These are phyloP conservation scores for Nyctalus aviator DNA, from an alignment of 2,797 vertebrate genomes.

Conservation along the genomic window DNA sequence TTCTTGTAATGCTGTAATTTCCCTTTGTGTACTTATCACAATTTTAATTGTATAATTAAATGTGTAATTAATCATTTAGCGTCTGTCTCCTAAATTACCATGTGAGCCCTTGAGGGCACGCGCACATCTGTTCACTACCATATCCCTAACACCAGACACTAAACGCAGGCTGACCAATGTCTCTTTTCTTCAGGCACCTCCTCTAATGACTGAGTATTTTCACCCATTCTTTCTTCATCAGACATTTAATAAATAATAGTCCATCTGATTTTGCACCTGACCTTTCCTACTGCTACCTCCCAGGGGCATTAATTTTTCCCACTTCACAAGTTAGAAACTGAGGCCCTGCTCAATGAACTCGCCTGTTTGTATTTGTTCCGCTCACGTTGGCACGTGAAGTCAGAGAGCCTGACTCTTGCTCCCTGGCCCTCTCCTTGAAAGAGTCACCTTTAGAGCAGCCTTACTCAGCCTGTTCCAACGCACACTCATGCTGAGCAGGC, in stretches of 20 bases:
- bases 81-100: constrained; percentile 56
- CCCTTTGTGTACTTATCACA: constrained; percentile 49
- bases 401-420: not conserved
- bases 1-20: constrained; percentile 10
- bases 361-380: not conserved
- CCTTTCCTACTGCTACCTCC: not conserved
- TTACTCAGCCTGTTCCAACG: constrained; percentile 38
- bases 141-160: not conserved
- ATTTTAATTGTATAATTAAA: constrained; percentile 63
- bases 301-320: not conserved
- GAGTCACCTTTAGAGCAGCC: not conserved
- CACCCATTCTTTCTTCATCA: not conserved
- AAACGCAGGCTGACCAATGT: not conserved
- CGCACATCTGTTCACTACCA: constrained; percentile 12
- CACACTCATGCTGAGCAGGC: constrained; percentile 9
- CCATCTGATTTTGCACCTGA: not conserved
- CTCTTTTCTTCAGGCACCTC: not conserved
- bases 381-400: not conserved
- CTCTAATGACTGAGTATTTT: not conserved
- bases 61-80: constrained; percentile 49
- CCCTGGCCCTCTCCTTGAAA: constrained; percentile 33
- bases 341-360: not conserved
- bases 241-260: not conserved
- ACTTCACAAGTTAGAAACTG: not conserved
- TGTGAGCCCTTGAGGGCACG: constrained; percentile 23